A percentile compares a stretch with the other conserved stretches of the same genome.
Conservation (phyloP, 2,113 vertebrate genomes). For the Phalacrocorax pelagicus region DNA sequence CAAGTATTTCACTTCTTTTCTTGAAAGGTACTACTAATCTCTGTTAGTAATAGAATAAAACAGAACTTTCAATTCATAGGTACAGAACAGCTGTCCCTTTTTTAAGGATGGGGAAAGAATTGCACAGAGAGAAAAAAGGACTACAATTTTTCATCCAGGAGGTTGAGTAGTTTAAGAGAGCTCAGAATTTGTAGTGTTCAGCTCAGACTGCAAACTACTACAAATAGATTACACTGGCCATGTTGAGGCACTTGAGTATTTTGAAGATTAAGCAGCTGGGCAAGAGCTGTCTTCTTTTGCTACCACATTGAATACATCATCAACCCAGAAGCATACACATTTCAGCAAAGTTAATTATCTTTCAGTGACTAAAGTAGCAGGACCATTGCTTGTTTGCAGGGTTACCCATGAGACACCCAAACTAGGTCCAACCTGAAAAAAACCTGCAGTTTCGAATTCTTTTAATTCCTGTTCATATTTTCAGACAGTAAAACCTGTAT, state of each 20-base stretch:
- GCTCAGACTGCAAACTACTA: background rate
- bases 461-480: background rate
- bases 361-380: background rate
- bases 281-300: background rate
- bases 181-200: background rate
- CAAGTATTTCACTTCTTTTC: background rate
- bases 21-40: background rate
- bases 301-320: background rate
- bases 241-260: background rate
- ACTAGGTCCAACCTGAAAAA: background rate
- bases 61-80: background rate
- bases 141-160: background rate
- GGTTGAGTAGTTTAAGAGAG: background rate
- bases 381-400: background rate
- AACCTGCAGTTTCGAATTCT: background rate
- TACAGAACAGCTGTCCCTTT: background rate
- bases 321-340: background rate
- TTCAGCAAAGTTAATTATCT: conserved; percentile 1
- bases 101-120: background rate
- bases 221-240: background rate
- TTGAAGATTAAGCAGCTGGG: conserved; percentile 14
- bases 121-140: background rate
- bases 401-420: background rate
- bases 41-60: background rate
- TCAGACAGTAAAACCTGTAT: background rate